A percentile compares a stretch with the other conserved stretches of the same genome.
These are phyloP conservation scores for Ornithorhynchus anatinus DNA, from an alignment of 2,113 vertebrate genomes.

Conservation along the genomic window DNA sequence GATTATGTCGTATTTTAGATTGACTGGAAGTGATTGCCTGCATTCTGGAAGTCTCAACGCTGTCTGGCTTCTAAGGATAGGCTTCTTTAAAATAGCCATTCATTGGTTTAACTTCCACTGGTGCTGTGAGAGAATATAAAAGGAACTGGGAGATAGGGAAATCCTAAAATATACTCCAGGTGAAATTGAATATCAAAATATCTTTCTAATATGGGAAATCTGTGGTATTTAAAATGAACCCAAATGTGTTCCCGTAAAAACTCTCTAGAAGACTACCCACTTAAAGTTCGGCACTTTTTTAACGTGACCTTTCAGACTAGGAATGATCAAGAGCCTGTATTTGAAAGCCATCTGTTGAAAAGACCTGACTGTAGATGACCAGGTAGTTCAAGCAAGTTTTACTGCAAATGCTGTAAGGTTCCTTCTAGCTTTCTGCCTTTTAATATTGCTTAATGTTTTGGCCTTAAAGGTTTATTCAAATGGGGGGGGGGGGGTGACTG, in stretches of 20 bases:
- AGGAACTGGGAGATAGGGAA: not conserved
- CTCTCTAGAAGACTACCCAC: too few species aligned
- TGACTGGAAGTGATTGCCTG: not conserved
- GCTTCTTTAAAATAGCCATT: not conserved
- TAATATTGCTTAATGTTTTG: too few species aligned
- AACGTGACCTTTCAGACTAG: too few species aligned
- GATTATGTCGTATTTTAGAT: constrained; percentile 11
- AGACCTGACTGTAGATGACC: not conserved
- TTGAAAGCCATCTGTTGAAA: constrained; percentile 3
- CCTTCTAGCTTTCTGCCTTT: too few species aligned
- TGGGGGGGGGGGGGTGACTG: not conserved
- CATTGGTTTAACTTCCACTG: not conserved
- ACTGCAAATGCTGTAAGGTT: not conserved
- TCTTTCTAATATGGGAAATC: not conserved
- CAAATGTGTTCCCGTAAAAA: too few species aligned
- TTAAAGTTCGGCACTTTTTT: too few species aligned
- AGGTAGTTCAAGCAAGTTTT: not conserved
- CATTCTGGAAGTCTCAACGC: not conserved
- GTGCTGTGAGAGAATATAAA: not conserved
- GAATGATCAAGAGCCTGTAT: too few species aligned
- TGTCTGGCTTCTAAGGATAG: not conserved
- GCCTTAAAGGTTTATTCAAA: not conserved
- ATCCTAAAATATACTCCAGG: not conserved
- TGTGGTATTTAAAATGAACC: not conserved
- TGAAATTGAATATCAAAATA: not conserved